Conservation (phyloP, 2,797 vertebrate genomes). For the Antrozous pallidus region DNA sequence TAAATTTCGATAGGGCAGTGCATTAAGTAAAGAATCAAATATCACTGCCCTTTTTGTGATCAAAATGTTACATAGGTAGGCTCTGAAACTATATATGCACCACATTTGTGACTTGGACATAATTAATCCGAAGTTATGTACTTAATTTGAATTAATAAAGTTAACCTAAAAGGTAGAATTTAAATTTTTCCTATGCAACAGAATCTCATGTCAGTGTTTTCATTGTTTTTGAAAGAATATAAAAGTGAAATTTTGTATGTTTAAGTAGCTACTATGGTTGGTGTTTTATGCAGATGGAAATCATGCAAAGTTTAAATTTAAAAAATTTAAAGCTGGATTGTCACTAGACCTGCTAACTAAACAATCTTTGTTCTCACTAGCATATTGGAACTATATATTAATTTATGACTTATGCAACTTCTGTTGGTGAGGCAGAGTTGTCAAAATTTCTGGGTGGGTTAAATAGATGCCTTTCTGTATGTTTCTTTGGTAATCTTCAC, state of each 20-base stretch:
- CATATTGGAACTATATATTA: background rate
- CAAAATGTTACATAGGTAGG: background rate
- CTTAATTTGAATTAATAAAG: constrained; percentile 54
- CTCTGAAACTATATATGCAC: background rate
- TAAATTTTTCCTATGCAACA: constrained; percentile 44
- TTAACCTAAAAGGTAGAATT: constrained; percentile 47
- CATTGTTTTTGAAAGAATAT: constrained; percentile 18
- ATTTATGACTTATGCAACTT: constrained; percentile 30
- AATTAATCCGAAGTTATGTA: constrained; percentile 22
- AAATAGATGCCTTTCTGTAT: background rate
- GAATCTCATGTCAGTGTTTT: constrained; percentile 43
- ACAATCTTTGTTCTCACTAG: background rate
- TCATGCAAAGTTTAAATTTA: constrained; percentile 20
- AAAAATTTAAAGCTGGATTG: constrained; percentile 2
- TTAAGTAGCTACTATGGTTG: constrained; percentile 22
- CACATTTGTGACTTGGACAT: background rate
- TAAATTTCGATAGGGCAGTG: background rate
- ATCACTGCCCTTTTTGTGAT: constrained; percentile 6
- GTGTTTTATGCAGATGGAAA: constrained; percentile 34
- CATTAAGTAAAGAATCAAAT: background rate
- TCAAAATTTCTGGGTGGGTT: constrained; percentile 10
- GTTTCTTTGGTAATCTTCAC: constrained; percentile 1
- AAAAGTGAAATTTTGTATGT: constrained; percentile 26
- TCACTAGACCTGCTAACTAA: background rate
- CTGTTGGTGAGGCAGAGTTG: background rate